Conservation (phyloP, 2,888 invertebrate genomes). For the Ophioninae sp. region DNA sequence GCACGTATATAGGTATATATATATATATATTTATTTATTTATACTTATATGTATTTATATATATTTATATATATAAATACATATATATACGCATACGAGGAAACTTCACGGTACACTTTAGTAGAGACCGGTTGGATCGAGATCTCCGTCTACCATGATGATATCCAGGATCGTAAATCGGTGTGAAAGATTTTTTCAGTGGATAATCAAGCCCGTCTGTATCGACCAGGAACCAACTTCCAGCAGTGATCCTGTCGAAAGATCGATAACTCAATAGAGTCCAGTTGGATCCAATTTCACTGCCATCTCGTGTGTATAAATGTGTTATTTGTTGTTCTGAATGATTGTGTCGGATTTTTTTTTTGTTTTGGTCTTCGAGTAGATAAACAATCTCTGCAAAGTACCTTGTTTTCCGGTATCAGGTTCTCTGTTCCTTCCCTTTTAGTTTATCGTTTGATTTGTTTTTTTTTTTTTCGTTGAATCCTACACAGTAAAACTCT, state of each 20-base stretch:
- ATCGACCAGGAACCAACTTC: slow-evolving; percentile 27
- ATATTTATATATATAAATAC: too few relatives aligned
- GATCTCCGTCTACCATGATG: slow-evolving; percentile 73
- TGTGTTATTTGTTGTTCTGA: background rate
- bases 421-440: background rate
- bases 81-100: background rate
- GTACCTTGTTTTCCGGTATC: slow-evolving; percentile 40
- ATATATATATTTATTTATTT: too few relatives aligned
- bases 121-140: slow-evolving; percentile 78
- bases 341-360: background rate
- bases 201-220: slow-evolving; percentile 5
- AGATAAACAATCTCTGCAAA: slow-evolving; percentile 60
- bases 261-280: slow-evolving; percentile 69
- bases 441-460: too few relatives aligned
- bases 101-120: slow-evolving; percentile 63
- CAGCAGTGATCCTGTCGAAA: slow-evolving; percentile 51
- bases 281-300: slow-evolving; percentile 71
- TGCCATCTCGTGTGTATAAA: slow-evolving; percentile 63
- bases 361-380: slow-evolving; percentile 40
- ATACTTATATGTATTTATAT: too few relatives aligned
- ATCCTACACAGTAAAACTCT: slow-evolving; percentile 9
- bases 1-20: too few relatives aligned
- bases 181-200: background rate
- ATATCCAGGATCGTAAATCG: slow-evolving; percentile 18
- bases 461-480: slow-evolving; percentile 36